Percentiles rank a stretch among this genome's conserved stretches.
These are phyloP conservation scores for Forbesichthys agassizii DNA, from an alignment of 2,113 vertebrate species.

Conservation along the genomic window DNA sequence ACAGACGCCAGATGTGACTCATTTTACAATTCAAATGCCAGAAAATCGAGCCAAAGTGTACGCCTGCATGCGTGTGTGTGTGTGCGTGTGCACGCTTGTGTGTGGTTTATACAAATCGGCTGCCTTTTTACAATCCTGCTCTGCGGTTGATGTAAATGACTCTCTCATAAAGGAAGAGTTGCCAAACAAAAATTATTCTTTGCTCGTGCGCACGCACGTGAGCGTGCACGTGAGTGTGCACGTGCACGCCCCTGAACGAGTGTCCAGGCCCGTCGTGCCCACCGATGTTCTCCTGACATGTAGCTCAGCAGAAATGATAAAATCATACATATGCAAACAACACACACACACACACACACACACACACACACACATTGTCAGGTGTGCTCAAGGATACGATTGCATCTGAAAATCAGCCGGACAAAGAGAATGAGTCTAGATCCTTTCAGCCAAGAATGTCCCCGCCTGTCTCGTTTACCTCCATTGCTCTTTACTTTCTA, in stretches of 20 bases:
- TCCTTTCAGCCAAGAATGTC: slow-evolving; percentile 21
- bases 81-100: slow-evolving; percentile 4
- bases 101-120: slow-evolving; percentile 42
- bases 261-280: not conserved
- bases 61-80: slow-evolving; percentile 2
- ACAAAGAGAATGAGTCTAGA: slow-evolving; percentile 21
- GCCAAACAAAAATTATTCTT: slow-evolving; percentile 27
- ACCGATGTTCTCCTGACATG: too few species aligned
- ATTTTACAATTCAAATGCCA: slow-evolving; percentile 47
- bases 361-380: not conserved
- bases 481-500: slow-evolving; percentile 10
- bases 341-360: not conserved
- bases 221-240: not conserved
- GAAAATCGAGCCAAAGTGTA: slow-evolving; percentile 25
- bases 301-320: not conserved
- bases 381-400: slow-evolving; percentile 25
- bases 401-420: slow-evolving; percentile 14
- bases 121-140: slow-evolving; percentile 17
- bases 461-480: not conserved
- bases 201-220: not conserved
- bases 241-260: slow-evolving; percentile 26
- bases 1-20: slow-evolving; percentile 12
- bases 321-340: not conserved
- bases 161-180: slow-evolving; percentile 6
- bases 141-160: slow-evolving; percentile 50